Conservation (phyloP, 2,113 vertebrate species). For the Pagrus major region DNA sequence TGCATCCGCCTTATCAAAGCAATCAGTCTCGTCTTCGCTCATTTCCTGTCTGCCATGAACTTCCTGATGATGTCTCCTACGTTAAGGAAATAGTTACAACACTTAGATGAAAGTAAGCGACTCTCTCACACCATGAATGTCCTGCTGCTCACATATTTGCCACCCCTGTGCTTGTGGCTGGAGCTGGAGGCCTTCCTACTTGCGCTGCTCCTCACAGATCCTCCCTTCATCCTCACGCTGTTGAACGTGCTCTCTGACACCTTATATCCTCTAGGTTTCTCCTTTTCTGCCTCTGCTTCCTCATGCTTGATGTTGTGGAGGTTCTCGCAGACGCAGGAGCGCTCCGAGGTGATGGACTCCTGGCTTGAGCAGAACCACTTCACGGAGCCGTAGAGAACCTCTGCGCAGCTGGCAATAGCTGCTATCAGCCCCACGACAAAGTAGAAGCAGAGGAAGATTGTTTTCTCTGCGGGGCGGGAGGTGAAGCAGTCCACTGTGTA, state of each 20-base stretch:
- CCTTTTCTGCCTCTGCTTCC: neutral
- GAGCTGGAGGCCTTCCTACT: slow-evolving; percentile 40
- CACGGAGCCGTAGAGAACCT: slow-evolving; percentile 85
- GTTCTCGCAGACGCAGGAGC: slow-evolving; percentile 14
- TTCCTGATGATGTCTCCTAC: slow-evolving; percentile 18
- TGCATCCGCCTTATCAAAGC: slow-evolving; percentile 6
- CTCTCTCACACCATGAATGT: slow-evolving; percentile 56
- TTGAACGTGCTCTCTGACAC: neutral
- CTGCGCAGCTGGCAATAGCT: slow-evolving; percentile 85
- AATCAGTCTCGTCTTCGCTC: neutral
- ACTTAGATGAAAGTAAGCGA: neutral
- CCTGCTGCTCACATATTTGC: slow-evolving; percentile 31
- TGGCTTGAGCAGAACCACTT: slow-evolving; percentile 78
- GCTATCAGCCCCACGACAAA: slow-evolving; percentile 89
- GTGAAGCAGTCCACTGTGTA: slow-evolving; percentile 94
- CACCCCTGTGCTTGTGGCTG: slow-evolving; percentile 19
- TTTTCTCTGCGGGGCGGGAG: slow-evolving; percentile 93
- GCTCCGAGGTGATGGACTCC: fast-evolving
- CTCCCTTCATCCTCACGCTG: slow-evolving; percentile 28
- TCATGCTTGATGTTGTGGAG: neutral
- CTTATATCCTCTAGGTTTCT: neutral
- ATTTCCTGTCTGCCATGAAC: slow-evolving; percentile 16
- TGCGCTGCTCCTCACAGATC: slow-evolving; percentile 18
- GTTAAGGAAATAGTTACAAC: neutral
- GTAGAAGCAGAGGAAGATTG: slow-evolving; percentile 93